phyloP scores from a whole-genome alignment of 2,797 vertebrate species.

The Tangara arthus region DNA sequence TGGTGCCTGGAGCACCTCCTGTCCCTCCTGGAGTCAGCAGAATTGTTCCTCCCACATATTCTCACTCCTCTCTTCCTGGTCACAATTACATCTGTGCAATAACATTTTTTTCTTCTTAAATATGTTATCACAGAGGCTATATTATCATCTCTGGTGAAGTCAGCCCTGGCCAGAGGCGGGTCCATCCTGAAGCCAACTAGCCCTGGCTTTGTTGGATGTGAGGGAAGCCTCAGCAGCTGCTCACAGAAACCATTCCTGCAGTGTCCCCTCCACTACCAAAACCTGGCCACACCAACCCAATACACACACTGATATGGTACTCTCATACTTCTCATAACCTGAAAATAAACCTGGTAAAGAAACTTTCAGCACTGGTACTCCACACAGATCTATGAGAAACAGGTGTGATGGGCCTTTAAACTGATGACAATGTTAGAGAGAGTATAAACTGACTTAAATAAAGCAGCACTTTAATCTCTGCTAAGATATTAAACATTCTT shows the following conservation, averaged over 20 bases:
- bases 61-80: neutral
- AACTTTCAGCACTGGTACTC: neutral
- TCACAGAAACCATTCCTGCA: neutral
- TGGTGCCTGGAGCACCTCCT: fast-evolving
- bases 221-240: neutral
- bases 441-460: neutral
- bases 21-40: neutral
- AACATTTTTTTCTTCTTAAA: neutral
- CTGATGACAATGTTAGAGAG: neutral
- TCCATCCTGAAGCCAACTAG: neutral
- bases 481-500: neutral
- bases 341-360: neutral
- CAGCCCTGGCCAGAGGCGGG: fast-evolving
- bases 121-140: neutral
- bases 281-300: neutral
- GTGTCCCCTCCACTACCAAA: neutral
- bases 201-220: neutral
- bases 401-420: neutral
- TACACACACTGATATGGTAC: fast-evolving
- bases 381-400: neutral
- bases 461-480: neutral
- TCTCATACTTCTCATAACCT: neutral
- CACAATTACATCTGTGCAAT: neutral
- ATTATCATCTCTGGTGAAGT: neutral
- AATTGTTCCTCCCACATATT: neutral